Evolutionary conservation across 2,113 vertebrate species (phyloP).

Genomic region (Neolamprologus cancellatus): DNA sequence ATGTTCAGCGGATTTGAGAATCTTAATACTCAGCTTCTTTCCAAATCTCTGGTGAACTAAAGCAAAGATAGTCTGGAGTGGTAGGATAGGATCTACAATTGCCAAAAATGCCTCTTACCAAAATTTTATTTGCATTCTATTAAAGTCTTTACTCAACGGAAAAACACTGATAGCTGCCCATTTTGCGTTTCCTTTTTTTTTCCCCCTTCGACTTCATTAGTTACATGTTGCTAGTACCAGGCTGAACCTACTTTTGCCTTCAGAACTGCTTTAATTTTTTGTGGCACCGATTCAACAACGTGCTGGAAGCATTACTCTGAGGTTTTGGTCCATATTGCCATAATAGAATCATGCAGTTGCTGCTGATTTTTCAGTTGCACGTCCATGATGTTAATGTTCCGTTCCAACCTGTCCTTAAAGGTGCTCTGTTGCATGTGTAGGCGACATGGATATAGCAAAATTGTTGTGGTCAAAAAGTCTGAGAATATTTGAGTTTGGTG

Average conservation of each 20-base stretch:
- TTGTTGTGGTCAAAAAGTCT: background rate
- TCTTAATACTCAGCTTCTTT: constrained; percentile 11
- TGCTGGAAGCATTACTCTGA: background rate
- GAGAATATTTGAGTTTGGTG: background rate
- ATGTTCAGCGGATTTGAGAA: constrained; percentile 22
- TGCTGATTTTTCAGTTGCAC: background rate
- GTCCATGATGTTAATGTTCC: background rate
- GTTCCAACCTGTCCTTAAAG: background rate
- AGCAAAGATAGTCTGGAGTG: background rate
- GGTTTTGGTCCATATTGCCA: background rate
- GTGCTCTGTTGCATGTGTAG: background rate
- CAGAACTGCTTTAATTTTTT: background rate
- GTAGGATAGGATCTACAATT: background rate
- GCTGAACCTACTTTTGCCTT: background rate
- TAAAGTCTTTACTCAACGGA: background rate
- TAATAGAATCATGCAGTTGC: background rate
- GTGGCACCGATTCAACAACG: background rate
- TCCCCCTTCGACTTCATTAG: background rate
- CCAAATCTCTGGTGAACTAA: background rate
- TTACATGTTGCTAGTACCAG: background rate
- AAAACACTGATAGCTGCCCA: background rate
- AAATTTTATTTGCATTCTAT: background rate
- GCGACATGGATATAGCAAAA: background rate
- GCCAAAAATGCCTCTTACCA: background rate
- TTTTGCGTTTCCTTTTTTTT: background rate